Conservation (phyloP, 2,888 invertebrate species). For the Fissipunctia ypsillon region DNA sequence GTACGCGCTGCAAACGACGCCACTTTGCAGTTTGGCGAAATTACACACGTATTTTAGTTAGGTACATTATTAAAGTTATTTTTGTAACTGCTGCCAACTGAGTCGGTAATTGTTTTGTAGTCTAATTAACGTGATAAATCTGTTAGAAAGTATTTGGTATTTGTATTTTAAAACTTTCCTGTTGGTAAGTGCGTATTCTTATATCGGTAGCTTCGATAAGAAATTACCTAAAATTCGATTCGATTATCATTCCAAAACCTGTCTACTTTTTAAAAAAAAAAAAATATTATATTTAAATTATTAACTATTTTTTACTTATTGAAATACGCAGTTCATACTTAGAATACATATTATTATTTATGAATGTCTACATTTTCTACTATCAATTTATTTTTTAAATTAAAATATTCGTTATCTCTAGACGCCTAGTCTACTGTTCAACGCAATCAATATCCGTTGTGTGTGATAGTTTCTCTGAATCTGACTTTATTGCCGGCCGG, state of each 20-base stretch:
- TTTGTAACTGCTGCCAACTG: conserved; percentile 3
- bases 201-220: not conserved
- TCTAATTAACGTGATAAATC: conserved; percentile 45
- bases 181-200: conserved; percentile 2
- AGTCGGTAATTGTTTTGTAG: conserved; percentile 9
- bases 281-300: no score
- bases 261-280: not conserved
- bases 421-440: conserved; percentile 33
- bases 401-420: conserved; percentile 10
- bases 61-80: conserved; percentile 25
- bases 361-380: not conserved
- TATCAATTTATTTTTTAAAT: conserved; percentile 7
- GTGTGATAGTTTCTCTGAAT: not conserved
- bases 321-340: not conserved
- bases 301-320: no score
- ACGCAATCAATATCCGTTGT: conserved; percentile 47
- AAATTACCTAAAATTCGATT: not conserved
- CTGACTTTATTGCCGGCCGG: conserved; percentile 44
- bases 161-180: conserved; percentile 7
- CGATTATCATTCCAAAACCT: not conserved
- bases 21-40: conserved; percentile 68
- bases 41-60: conserved; percentile 25
- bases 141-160: conserved; percentile 43
- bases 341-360: not conserved
- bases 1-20: conserved; percentile 62